phyloP scores from a whole-genome alignment of 2,797 vertebrate genomes.

The Anabas testudineus region DNA sequence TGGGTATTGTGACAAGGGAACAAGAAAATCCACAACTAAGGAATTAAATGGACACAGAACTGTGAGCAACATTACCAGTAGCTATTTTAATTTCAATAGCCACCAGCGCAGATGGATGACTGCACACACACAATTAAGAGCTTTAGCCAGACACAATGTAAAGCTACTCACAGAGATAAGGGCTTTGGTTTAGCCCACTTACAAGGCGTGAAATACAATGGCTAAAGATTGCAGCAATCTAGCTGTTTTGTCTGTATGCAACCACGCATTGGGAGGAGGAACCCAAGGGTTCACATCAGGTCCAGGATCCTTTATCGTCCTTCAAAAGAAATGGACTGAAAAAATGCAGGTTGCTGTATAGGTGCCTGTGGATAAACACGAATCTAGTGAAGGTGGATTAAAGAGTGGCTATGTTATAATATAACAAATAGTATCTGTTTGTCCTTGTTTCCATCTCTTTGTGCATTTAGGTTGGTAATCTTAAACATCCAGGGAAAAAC shows the following conservation, averaged over 20 bases:
- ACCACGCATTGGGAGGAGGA: background rate
- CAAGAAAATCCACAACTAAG: constrained; percentile 11
- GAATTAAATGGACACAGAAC: constrained; percentile 2
- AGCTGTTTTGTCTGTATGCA: constrained; percentile 17
- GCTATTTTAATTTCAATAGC: constrained; percentile 45
- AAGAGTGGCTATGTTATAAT: constrained; percentile 23
- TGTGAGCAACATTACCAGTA: constrained; percentile 3
- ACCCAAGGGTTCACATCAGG: constrained; percentile 11
- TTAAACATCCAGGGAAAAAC: constrained; percentile 36
- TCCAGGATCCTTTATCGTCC: background rate
- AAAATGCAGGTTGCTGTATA: background rate
- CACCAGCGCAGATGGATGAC: constrained; percentile 33
- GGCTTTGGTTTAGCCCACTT: constrained; percentile 10
- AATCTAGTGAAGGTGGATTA: constrained; percentile 9
- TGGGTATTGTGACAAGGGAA: background rate
- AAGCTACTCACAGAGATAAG: constrained; percentile 36
- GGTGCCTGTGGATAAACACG: background rate
- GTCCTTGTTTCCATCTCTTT: constrained; percentile 28
- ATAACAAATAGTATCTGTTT: constrained; percentile 15
- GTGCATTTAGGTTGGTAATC: constrained; percentile 47
- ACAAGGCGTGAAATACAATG: constrained; percentile 32
- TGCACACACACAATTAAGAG: constrained; percentile 42
- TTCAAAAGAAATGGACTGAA: constrained; percentile 3
- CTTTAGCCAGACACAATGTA: constrained; percentile 49
- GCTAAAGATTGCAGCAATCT: constrained; percentile 38